A percentile compares a stretch with the other conserved stretches of the same genome.
Evolutionary conservation across 2,113 vertebrate genomes (phyloP).

Genomic region (Pseudopodoces humilis): DNA sequence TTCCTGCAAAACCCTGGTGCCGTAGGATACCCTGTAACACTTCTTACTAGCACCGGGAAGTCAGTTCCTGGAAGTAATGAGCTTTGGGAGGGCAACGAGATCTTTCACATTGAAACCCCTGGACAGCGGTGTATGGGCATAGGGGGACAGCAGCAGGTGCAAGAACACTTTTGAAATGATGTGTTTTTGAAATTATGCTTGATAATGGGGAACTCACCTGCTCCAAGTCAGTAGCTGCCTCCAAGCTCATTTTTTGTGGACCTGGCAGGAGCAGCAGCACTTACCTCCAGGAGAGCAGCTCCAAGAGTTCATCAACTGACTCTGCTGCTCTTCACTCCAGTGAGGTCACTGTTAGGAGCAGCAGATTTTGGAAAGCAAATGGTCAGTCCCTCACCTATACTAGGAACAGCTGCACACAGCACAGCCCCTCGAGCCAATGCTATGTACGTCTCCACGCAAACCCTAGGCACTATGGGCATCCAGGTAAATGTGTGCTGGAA

Average conservation of each 20-base stretch:
- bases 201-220: neutral
- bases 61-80: neutral
- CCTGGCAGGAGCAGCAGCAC: neutral
- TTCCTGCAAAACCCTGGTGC: neutral
- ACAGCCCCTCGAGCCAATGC: neutral
- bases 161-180: neutral
- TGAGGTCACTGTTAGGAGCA: neutral
- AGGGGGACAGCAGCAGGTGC: neutral
- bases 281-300: neutral
- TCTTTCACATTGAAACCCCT: neutral
- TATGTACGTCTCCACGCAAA: neutral
- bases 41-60: neutral
- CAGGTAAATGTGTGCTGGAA: neutral
- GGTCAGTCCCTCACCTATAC: neutral
- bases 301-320: neutral
- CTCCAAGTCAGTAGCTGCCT: neutral
- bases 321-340: neutral
- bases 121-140: rapidly evolving
- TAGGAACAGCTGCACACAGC: neutral
- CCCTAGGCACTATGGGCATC: neutral
- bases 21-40: rapidly evolving
- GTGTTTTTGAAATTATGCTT: neutral
- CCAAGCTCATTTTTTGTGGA: neutral
- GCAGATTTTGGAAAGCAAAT: neutral
- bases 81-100: neutral